These are phyloP conservation scores for Pilophorus perplexus DNA, from an alignment of 2,888 invertebrate genomes.

Conservation along the genomic window DNA sequence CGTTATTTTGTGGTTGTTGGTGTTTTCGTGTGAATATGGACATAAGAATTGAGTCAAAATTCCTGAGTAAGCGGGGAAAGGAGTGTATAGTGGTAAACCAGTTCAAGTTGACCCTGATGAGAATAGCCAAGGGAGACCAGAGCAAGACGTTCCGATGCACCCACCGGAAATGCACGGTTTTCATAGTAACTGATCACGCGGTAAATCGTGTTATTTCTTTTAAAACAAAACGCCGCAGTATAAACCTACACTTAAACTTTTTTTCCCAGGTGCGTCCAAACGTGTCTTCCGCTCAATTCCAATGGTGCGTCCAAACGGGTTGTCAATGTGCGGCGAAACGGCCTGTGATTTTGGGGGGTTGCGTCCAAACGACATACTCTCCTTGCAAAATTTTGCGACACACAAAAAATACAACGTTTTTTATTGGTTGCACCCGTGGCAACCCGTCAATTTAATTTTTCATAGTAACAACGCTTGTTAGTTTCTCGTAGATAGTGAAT, in stretches of 20 bases:
- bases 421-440: too few species aligned
- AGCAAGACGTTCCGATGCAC: slow-evolving; percentile 3
- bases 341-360: slow-evolving; percentile 6
- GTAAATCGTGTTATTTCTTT: neutral
- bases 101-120: slow-evolving; percentile 11
- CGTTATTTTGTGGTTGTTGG: slow-evolving; percentile 3
- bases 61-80: slow-evolving; percentile 4
- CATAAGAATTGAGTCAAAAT: slow-evolving; percentile 1
- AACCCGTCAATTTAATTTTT: too few species aligned
- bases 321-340: slow-evolving; percentile 13
- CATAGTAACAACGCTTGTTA: too few species aligned
- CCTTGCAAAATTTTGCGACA: too few species aligned
- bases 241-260: too few species aligned
- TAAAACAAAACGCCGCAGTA: too few species aligned
- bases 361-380: neutral
- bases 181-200: neutral
- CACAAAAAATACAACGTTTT: too few species aligned
- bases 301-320: slow-evolving; percentile 4
- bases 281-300: slow-evolving; percentile 6
- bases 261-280: neutral
- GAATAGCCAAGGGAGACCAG: slow-evolving; percentile 1
- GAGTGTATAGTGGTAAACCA: slow-evolving; percentile 11
- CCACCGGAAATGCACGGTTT: slow-evolving; percentile 2
- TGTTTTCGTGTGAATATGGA: slow-evolving; percentile 11
- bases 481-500: too few species aligned